Percentiles rank a stretch among this genome's conserved stretches.
phyloP scores from a whole-genome alignment of 2,113 vertebrate genomes.

The Pelecanoides urinatrix region DNA sequence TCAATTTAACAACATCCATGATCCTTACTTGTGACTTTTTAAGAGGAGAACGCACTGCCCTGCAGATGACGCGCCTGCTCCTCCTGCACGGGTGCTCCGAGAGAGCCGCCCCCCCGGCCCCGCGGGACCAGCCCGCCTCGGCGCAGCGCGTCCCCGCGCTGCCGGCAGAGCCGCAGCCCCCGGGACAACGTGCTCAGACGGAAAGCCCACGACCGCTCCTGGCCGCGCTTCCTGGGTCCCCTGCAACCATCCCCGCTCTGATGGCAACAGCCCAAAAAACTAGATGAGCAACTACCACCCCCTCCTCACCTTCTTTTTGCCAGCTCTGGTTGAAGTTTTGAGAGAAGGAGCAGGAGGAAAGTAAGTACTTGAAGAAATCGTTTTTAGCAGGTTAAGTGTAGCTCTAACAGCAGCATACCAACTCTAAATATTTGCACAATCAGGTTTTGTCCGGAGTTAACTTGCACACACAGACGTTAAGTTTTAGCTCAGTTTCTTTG shows the following conservation, averaged over 20 bases:
- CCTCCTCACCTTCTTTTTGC: neutral
- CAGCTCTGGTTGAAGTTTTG: neutral
- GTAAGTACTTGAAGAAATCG: neutral
- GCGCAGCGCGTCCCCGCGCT: accelerated
- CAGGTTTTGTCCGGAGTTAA: neutral
- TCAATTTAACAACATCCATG: neutral
- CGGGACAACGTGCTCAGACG: accelerated
- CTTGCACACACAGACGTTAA: neutral
- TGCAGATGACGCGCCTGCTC: neutral
- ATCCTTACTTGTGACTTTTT: neutral
- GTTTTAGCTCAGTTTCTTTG: neutral
- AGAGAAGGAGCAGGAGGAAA: neutral
- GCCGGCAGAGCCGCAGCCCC: neutral
- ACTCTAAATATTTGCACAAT: neutral
- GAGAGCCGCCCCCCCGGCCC: neutral
- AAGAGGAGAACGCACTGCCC: neutral
- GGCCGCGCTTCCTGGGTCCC: neutral
- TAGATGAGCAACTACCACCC: neutral
- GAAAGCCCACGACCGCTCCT: accelerated
- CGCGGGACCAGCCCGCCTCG: neutral
- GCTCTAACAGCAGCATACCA: neutral
- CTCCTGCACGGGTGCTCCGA: neutral
- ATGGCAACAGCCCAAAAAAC: neutral
- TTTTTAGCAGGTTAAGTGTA: neutral
- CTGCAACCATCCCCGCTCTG: neutral